These are phyloP conservation scores for Osedax frankpressi DNA, from an alignment of 2,888 invertebrate species.

Conservation along the genomic window DNA sequence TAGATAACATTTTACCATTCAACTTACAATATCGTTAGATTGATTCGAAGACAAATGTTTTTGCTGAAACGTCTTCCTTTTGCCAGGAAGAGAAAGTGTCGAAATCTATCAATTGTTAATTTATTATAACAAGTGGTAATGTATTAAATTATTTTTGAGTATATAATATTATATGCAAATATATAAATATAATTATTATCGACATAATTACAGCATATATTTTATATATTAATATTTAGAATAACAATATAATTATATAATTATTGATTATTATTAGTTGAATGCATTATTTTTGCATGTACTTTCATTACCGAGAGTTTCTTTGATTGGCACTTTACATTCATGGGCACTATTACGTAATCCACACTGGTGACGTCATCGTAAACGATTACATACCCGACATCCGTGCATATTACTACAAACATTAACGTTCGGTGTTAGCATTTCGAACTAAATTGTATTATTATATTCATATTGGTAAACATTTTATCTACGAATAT, in stretches of 20 bases:
- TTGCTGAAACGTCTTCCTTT: not conserved
- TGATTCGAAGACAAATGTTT: not conserved
- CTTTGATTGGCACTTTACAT: not conserved
- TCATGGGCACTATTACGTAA: not conserved
- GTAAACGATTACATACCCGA: not conserved
- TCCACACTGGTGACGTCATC: not conserved
- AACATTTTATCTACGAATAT: too few relatives aligned
- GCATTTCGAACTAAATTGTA: not conserved
- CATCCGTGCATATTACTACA: not conserved
- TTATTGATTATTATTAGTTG: too few relatives aligned
- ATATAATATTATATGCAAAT: not conserved
- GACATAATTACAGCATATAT: too few relatives aligned
- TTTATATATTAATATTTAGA: too few relatives aligned
- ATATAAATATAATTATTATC: not conserved
- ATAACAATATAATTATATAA: too few relatives aligned
- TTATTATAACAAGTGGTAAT: too few relatives aligned
- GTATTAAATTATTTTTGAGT: too few relatives aligned
- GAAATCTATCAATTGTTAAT: not conserved
- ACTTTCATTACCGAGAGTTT: not conserved
- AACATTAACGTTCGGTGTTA: not conserved
- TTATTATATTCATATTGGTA: not conserved
- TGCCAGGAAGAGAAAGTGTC: not conserved
- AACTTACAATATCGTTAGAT: not conserved
- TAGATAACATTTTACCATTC: too few relatives aligned
- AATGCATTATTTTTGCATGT: not conserved